Percentiles rank a stretch among this genome's conserved stretches.
These are phyloP conservation scores for Sinocyclocheilus anshuiensis DNA, from an alignment of 2,113 vertebrate species.

Conservation along the genomic window DNA sequence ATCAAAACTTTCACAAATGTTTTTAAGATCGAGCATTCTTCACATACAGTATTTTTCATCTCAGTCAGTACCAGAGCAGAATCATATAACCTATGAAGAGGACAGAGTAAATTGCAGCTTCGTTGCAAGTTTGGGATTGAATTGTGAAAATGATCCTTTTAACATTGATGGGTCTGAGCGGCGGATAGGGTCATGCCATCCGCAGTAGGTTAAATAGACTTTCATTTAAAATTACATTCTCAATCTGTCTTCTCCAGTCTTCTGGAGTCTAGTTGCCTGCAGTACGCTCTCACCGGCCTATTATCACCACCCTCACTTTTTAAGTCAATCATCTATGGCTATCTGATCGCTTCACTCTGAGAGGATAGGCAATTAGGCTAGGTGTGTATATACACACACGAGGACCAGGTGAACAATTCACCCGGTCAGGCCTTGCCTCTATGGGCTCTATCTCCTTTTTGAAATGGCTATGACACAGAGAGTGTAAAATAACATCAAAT, in stretches of 20 bases:
- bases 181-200: constrained; percentile 75
- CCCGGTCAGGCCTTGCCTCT: background rate
- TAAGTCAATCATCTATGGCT: constrained; percentile 67
- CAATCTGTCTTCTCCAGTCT: constrained; percentile 74
- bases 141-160: constrained; percentile 84
- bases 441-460: background rate
- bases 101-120: constrained; percentile 78
- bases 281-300: constrained; percentile 62
- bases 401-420: background rate
- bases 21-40: background rate
- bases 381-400: constrained; percentile 21
- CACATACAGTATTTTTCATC: constrained; percentile 53
- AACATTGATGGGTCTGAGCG: constrained; percentile 77
- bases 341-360: constrained; percentile 66
- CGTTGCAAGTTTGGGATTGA: constrained; percentile 81
- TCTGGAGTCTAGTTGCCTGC: constrained; percentile 63
- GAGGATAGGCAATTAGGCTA: constrained; percentile 63
- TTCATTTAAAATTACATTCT: constrained; percentile 83
- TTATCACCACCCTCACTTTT: constrained; percentile 75
- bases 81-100: constrained; percentile 64
- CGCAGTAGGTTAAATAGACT: constrained; percentile 81
- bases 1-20: background rate
- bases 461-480: background rate
- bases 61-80: constrained; percentile 61
- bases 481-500: background rate